phyloP scores from a whole-genome alignment of 2,888 invertebrate genomes.

The Stenchaetothrips biformis region DNA sequence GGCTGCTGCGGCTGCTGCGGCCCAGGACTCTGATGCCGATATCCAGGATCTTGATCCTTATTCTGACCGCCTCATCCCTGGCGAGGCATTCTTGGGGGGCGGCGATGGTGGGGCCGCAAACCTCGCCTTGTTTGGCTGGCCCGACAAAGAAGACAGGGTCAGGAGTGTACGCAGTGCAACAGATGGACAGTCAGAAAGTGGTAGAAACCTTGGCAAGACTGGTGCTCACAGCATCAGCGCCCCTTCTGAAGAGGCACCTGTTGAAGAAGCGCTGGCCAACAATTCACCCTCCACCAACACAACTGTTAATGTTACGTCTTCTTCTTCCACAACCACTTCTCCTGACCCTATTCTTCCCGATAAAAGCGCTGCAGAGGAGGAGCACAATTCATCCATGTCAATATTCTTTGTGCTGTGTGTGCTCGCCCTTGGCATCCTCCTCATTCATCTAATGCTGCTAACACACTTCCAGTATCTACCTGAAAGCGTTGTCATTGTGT shows the following conservation, averaged over 20 bases:
- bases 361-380: slow-evolving; percentile 88
- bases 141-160: neutral
- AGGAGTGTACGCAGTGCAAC: neutral
- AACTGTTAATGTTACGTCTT: slow-evolving; percentile 30
- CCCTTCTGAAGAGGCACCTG: neutral
- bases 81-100: neutral
- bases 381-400: slow-evolving; percentile 93
- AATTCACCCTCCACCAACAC: neutral
- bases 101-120: too few species aligned
- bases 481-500: slow-evolving; percentile 95
- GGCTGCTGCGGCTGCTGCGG: neutral
- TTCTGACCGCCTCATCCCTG: neutral
- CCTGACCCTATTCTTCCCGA: slow-evolving; percentile 79
- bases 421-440: slow-evolving; percentile 84
- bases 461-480: slow-evolving; percentile 95
- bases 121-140: slow-evolving; percentile 27
- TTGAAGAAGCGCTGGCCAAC: neutral
- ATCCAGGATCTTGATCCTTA: neutral
- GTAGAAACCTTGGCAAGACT: too few species aligned
- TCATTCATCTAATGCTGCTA: slow-evolving; percentile 91
- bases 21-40: neutral
- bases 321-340: slow-evolving; percentile 51
- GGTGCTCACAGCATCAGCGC: neutral
- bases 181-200: neutral
- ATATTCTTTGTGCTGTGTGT: slow-evolving; percentile 97